phyloP scores from a whole-genome alignment of 1,140 invertebrate genomes.

The Ectropis grisescens region DNA sequence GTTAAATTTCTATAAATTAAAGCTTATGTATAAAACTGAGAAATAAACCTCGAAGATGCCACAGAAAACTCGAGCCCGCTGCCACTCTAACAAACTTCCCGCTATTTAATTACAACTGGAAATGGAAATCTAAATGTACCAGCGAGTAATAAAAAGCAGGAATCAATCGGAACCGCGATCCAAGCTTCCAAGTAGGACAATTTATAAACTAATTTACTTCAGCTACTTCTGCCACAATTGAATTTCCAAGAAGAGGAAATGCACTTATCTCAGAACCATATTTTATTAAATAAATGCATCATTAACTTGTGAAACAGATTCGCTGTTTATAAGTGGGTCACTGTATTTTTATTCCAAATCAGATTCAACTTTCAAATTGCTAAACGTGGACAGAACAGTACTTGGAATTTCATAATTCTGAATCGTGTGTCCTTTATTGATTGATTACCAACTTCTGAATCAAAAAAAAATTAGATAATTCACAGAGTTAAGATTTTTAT shows the following conservation, averaged over 20 bases:
- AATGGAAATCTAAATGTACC: slow-evolving; percentile 48
- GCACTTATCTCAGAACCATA: slow-evolving; percentile 1
- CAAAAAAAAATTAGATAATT: neutral
- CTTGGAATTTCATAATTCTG: neutral
- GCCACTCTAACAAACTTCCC: slow-evolving; percentile 34
- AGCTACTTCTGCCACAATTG: slow-evolving; percentile 30
- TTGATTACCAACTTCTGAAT: neutral
- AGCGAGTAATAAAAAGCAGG: slow-evolving; percentile 34
- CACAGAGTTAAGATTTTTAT: too few species aligned
- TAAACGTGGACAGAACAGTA: neutral
- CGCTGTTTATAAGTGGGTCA: neutral
- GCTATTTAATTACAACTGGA: slow-evolving; percentile 50
- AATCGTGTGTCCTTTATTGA: neutral
- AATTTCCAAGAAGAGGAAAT: slow-evolving; percentile 15
- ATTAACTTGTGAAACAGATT: neutral
- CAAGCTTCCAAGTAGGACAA: slow-evolving; percentile 30
- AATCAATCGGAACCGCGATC: slow-evolving; percentile 24
- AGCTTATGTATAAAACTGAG: too few species aligned
- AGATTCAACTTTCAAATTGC: neutral
- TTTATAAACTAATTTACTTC: slow-evolving; percentile 47
- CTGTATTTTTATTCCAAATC: neutral
- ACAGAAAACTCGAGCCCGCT: too few species aligned
- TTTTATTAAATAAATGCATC: slow-evolving; percentile 6
- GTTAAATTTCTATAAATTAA: too few species aligned
- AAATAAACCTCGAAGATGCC: too few species aligned